Evolutionary conservation across 2,888 invertebrate species (phyloP), one percentile per base, ranked within the genome.

Genomic region (Drosophila mulleri): DNA sequence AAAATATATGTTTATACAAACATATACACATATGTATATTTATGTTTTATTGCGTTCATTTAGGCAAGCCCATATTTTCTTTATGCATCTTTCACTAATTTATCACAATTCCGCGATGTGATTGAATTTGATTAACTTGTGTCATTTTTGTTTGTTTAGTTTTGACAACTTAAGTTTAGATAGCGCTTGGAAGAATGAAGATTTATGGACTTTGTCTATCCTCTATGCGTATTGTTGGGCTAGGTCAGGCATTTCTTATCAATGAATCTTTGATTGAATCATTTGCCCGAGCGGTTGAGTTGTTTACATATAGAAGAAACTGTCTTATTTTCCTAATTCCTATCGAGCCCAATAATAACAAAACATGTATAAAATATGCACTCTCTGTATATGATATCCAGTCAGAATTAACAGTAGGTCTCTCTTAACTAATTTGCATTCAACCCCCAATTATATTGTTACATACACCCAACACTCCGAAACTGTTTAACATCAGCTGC

Each of bases 71-170:
- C 50, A 35, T 32, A 8, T 32, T 35, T 50, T 2, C 18, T 8
- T 20, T 20, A 7, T 32, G 50, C 12, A 50, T 18, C 32, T 18
- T 50, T 18, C 29, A 2, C 29, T 29, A n/a, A n/a, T 48, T 6
- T 48, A 29, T 20, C 7, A 32, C 12, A 18, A 32, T 52, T 35
- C 12, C n/a, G 7, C 23, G n/a, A 26, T 14, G 7, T 39, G n/a
- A 56, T 47, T 67, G 32, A 23, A 11, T 41, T 57, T 47, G 16
- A 32, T 64, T 45, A 20, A 20, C 47, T 57, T 37, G 20, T n/a
- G 39, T 23, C 42, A 18, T 42, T 18, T 65, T n/a, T 11, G 26
- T 11, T 26, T n/a, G 11, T 52, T n/a, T 47, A 39, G 67, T 47
- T 56, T 20, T 57, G 47, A 48, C 57, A 57, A 7, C 2, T 20